These are phyloP conservation scores for Apotomis capreana DNA, from an alignment of 2,888 invertebrate species.

Conservation along the genomic window DNA sequence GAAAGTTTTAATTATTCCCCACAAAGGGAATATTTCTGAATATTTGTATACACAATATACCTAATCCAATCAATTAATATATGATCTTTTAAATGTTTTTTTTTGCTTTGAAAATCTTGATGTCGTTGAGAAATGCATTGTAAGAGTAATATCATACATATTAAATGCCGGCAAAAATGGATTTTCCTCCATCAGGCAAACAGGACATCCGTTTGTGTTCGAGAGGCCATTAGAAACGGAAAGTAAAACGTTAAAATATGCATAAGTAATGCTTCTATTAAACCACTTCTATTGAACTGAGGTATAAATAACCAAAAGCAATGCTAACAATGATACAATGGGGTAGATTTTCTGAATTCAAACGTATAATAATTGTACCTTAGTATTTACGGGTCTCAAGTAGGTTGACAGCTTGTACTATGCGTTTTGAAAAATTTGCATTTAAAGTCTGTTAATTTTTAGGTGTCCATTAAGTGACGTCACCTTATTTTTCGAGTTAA, in stretches of 20 bases:
- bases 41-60: not conserved
- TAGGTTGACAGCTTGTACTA: no score
- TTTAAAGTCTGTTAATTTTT: no score
- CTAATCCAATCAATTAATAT: not conserved
- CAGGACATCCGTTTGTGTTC: slow-evolving; percentile 28
- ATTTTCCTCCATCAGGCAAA: slow-evolving; percentile 28
- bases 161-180: slow-evolving; percentile 23
- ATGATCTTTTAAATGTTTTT: not conserved
- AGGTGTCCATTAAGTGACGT: no score
- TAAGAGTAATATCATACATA: slow-evolving; percentile 29
- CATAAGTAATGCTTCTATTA: slow-evolving; percentile 22
- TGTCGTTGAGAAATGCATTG: slow-evolving; percentile 10
- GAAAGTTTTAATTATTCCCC: no score
- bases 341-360: not conserved
- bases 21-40: no score
- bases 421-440: no score
- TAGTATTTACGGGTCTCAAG: no score
- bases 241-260: slow-evolving; percentile 35
- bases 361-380: no score
- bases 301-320: not conserved
- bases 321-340: not conserved
- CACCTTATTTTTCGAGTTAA: no score
- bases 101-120: not conserved
- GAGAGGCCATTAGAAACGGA: slow-evolving; percentile 29
- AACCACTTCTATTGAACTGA: not conserved